Conservation (phyloP, 2,888 invertebrate genomes). For the Hermaeophaga mercurialis region DNA sequence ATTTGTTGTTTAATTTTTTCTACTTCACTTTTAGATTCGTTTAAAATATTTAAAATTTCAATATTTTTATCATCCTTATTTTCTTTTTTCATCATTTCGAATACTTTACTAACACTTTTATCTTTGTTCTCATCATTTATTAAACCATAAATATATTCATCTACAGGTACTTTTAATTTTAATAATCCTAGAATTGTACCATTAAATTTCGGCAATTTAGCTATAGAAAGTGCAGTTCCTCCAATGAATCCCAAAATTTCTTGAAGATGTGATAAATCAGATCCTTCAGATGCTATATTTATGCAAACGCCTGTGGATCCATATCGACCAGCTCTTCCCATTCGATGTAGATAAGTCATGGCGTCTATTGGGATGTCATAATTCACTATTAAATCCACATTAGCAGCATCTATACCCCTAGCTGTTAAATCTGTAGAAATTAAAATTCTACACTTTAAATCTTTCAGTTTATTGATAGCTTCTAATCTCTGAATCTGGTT, state of each 20-base stretch:
- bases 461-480: conserved; percentile 77
- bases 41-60: conserved; percentile 21
- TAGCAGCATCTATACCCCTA: conserved; percentile 92
- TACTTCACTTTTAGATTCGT: conserved; percentile 17
- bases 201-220: conserved; percentile 56
- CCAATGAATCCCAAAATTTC: conserved; percentile 64
- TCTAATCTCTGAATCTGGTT: conserved; percentile 77
- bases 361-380: conserved; percentile 82
- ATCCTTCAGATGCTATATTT: conserved; percentile 70
- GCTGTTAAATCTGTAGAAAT: conserved; percentile 91
- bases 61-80: conserved; percentile 1
- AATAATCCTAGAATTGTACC: conserved; percentile 48
- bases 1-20: conserved; percentile 19
- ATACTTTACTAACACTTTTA: conserved; percentile 18
- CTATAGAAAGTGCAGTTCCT: conserved; percentile 59
- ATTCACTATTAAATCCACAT: conserved; percentile 92
- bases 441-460: conserved; percentile 82
- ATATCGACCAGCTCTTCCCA: conserved; percentile 94
- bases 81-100: conserved; percentile 28
- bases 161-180: conserved; percentile 41
- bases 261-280: conserved; percentile 66
- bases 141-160: conserved; percentile 46
- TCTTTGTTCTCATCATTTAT: conserved; percentile 17
- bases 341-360: conserved; percentile 90
- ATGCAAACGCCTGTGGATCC: conserved; percentile 84